A percentile compares a stretch with the other conserved stretches of the same genome.
phyloP scores from a whole-genome alignment of 2,888 invertebrate genomes.

The Tinea trinotella region DNA sequence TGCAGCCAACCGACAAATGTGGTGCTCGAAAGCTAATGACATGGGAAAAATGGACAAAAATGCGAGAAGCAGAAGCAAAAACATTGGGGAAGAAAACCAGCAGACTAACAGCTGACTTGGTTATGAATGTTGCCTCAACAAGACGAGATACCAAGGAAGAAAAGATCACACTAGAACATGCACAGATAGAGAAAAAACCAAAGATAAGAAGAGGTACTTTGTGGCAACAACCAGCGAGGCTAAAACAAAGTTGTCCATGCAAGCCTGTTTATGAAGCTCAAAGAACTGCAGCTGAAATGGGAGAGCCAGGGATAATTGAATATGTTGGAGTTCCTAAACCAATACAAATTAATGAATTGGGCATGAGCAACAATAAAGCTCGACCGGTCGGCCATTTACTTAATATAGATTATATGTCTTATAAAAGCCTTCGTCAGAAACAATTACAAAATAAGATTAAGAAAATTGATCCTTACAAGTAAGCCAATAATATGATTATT shows the following conservation, averaged over 20 bases:
- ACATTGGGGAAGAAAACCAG: slow-evolving; percentile 33
- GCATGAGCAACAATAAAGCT: slow-evolving; percentile 34
- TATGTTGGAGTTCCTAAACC: slow-evolving; percentile 47
- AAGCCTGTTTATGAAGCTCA: slow-evolving; percentile 47
- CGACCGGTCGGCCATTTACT: slow-evolving; percentile 32
- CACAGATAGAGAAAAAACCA: slow-evolving; percentile 41
- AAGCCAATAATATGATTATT: too few species aligned
- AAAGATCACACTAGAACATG: slow-evolving; percentile 45
- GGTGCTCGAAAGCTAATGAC: slow-evolving; percentile 41
- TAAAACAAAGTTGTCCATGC: slow-evolving; percentile 42
- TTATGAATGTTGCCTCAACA: slow-evolving; percentile 48
- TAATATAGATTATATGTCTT: slow-evolving; percentile 38
- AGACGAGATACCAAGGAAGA: slow-evolving; percentile 46
- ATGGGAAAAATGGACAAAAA: slow-evolving; percentile 59
- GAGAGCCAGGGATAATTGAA: slow-evolving; percentile 40
- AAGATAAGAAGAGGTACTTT: slow-evolving; percentile 36
- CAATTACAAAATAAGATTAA: slow-evolving; percentile 36
- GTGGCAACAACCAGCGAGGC: slow-evolving; percentile 45
- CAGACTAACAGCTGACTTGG: slow-evolving; percentile 42
- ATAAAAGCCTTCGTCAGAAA: slow-evolving; percentile 39
- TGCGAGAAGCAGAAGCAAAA: slow-evolving; percentile 43
- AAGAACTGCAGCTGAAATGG: slow-evolving; percentile 44
- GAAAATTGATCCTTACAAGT: slow-evolving; percentile 53
- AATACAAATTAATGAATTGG: slow-evolving; percentile 45
- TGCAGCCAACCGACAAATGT: neutral